phyloP scores from a whole-genome alignment of 2,113 vertebrate species.

The Carassius auratus region DNA sequence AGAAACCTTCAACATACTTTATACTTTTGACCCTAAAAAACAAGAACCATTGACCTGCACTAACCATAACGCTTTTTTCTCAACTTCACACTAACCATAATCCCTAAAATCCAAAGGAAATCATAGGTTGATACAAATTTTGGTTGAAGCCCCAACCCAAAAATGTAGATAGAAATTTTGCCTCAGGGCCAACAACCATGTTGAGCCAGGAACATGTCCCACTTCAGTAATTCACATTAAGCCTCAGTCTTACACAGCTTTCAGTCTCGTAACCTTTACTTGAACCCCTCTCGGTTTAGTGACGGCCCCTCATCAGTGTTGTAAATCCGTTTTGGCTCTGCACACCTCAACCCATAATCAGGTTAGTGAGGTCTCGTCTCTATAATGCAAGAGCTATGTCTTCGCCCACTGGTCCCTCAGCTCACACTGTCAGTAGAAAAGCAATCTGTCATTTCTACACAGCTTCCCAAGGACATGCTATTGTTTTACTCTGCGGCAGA shows the following conservation, averaged over 20 bases:
- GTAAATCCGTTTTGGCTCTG: constrained; percentile 4
- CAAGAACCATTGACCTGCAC: neutral
- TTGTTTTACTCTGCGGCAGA: constrained; percentile 34
- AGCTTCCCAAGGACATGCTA: constrained; percentile 28
- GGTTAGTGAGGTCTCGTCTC: constrained; percentile 23
- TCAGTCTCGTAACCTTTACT: constrained; percentile 9
- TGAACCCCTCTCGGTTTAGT: neutral
- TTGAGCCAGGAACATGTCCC: neutral
- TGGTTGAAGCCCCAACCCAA: neutral
- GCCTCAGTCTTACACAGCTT: neutral
- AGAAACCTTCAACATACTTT: neutral
- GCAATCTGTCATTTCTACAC: constrained; percentile 48
- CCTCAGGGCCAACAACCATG: neutral
- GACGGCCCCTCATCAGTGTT: neutral
- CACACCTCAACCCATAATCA: constrained; percentile 2
- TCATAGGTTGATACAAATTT: neutral
- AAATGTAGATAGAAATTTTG: neutral
- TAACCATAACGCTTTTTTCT: neutral
- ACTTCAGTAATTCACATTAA: neutral
- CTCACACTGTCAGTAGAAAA: constrained; percentile 22
- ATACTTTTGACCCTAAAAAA: neutral
- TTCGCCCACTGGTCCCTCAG: constrained; percentile 8
- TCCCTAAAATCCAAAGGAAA: neutral
- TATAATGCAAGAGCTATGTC: constrained; percentile 11
- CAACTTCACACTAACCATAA: neutral